These are phyloP conservation scores for Cantharis nigra DNA, from an alignment of 2,888 invertebrate species.

Conservation along the genomic window DNA sequence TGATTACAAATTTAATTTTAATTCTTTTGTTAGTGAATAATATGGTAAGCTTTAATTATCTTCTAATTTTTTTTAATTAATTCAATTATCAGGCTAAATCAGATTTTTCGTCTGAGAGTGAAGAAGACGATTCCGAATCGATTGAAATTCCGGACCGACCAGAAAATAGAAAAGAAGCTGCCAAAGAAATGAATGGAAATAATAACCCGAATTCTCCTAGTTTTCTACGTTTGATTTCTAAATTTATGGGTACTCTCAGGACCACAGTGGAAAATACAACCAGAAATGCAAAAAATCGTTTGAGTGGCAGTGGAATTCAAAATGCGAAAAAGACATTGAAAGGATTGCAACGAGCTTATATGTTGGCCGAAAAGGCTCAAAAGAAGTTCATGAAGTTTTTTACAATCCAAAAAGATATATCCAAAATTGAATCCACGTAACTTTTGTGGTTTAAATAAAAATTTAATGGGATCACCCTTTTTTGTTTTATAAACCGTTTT, in stretches of 20 bases:
- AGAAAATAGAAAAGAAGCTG: background rate
- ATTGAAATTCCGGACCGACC: background rate
- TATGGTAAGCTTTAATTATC: background rate
- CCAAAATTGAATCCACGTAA: background rate
- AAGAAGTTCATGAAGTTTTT: background rate
- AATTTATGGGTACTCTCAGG: background rate
- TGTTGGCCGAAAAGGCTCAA: background rate
- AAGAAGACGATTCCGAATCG: background rate
- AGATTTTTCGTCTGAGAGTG: background rate
- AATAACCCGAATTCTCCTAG: background rate
- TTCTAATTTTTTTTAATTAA: no score
- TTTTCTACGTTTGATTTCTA: background rate
- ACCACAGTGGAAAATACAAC: background rate
- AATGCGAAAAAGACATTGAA: background rate
- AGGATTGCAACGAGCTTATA: background rate
- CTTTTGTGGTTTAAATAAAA: background rate
- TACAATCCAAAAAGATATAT: background rate
- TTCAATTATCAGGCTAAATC: background rate
- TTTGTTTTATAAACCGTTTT: background rate
- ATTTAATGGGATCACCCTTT: background rate
- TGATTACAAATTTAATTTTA: background rate
- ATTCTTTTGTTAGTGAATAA: background rate
- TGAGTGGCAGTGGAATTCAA: background rate
- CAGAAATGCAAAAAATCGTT: background rate
- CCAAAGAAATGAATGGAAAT: background rate